Base-by-base conservation (phyloP, 2,113 vertebrate species). In the Elephantulus edwardii region DNA sequence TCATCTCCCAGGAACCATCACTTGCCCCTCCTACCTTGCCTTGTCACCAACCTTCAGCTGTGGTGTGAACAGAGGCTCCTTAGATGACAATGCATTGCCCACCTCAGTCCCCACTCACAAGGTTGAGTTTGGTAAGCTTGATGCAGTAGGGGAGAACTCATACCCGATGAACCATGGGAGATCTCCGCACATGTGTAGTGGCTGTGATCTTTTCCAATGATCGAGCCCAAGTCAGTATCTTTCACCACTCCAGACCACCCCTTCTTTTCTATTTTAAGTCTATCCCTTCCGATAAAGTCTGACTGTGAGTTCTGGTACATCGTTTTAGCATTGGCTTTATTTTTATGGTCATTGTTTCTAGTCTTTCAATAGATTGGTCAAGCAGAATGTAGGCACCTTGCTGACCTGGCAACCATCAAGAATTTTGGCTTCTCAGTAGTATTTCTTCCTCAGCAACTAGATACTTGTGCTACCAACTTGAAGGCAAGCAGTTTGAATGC, bases 241-340 rank as follows among this genome's bases (percentile, higher is more conserved):
- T 10, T 64, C 9, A 26, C 46, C 14, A 1, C 33, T 30, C 62
- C 13, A 40, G 38, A n/a, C 46, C 22, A 28, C 13, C 20, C 12
- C 20, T 0, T 42, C 22, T n/a, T 48, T 35, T 58, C 50, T 35
- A 6, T 30, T 48, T 52, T 40, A 24, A 12, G 38, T 81, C 40
- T n/a, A 28, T 16, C 35, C 17, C 66, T 58, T 60, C 84, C 20
- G 0, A 13, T 64, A 7, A 7, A 11, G 30, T 38, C 46, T 24
- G 46, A 12, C 28, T 1, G 0, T 0, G 71, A 66, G 56, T 17
- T 20, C 83, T 16, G 1, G 0, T 10, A 35, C 46, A 28, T 7
- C 40, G 38, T 2, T 48, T 9, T 2, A 8, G 58, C 33, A 0
- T 28, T 20, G 66, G 35, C 46, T 22, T 76, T 9, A 10, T 3